These are phyloP conservation scores for Gonocerus acuteangulatus DNA, from an alignment of 2,888 invertebrate genomes.

Conservation along the genomic window DNA sequence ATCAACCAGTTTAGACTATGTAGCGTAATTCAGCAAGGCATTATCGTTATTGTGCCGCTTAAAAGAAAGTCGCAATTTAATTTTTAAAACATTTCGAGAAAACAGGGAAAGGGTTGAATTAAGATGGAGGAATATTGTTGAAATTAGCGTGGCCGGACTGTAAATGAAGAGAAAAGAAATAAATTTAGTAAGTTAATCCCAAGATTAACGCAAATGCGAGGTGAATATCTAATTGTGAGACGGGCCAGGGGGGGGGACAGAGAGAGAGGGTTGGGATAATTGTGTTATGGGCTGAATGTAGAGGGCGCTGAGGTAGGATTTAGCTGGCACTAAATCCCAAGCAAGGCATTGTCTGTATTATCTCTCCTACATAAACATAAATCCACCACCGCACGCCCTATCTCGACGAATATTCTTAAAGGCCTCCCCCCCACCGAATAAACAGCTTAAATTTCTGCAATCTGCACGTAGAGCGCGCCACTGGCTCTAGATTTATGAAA, in stretches of 20 bases:
- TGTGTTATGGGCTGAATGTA: constrained; percentile 5
- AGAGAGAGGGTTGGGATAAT: constrained; percentile 17
- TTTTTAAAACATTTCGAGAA: neutral
- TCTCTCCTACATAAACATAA: constrained; percentile 38
- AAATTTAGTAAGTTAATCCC: constrained; percentile 21
- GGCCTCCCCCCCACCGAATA: constrained; percentile 22
- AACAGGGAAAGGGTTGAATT: neutral
- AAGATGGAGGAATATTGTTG: too few relatives aligned
- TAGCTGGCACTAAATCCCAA: constrained; percentile 13
- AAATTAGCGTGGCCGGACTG: neutral
- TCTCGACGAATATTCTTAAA: constrained; percentile 19
- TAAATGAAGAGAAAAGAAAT: constrained; percentile 27
- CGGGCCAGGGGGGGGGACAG: neutral
- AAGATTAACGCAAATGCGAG: constrained; percentile 25
- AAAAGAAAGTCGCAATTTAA: neutral
- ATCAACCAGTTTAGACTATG: too few relatives aligned
- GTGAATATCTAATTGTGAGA: constrained; percentile 24
- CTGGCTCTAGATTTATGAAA: constrained; percentile 64
- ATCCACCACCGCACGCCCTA: constrained; percentile 29
- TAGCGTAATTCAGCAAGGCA: too few relatives aligned
- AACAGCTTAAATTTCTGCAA: constrained; percentile 38
- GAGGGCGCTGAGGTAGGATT: neutral
- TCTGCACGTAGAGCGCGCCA: constrained; percentile 50
- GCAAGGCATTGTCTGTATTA: constrained; percentile 32
- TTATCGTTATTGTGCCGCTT: too few relatives aligned